These are phyloP conservation scores for Mya arenaria DNA, from an alignment of 1,140 invertebrate species.

Conservation along the genomic window DNA sequence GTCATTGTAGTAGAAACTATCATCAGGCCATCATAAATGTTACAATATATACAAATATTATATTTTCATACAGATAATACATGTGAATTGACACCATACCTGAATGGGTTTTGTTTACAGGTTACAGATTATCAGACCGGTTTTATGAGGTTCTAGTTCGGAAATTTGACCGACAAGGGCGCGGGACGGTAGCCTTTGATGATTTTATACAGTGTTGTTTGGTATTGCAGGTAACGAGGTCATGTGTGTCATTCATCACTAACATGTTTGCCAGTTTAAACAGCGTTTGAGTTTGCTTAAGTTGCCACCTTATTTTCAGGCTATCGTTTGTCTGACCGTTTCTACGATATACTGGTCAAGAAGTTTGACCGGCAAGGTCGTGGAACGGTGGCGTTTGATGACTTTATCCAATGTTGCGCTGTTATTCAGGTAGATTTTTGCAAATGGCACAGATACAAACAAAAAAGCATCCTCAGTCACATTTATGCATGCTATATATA, in stretches of 20 bases:
- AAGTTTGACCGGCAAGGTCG: conserved; percentile 96
- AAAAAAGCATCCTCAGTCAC: too few species aligned
- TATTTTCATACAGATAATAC: too few species aligned
- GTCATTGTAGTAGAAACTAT: too few species aligned
- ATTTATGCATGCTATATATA: too few species aligned
- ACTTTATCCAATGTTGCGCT: conserved; percentile 98
- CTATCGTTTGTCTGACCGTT: conserved; percentile 90
- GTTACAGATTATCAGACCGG: conserved; percentile 89
- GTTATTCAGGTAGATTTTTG: conserved; percentile 89
- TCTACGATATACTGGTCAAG: conserved; percentile 91
- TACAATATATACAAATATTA: too few species aligned
- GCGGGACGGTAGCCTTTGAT: conserved; percentile 96
- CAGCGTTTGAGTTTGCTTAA: too few species aligned
- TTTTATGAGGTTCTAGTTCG: conserved; percentile 91
- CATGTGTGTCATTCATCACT: neutral
- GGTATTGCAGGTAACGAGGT: conserved; percentile 93
- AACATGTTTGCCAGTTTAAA: neutral
- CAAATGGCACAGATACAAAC: too few species aligned
- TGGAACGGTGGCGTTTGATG: conserved; percentile 97
- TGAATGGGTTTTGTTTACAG: conserved; percentile 76
- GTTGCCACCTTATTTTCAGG: conserved; percentile 73
- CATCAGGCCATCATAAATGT: too few species aligned
- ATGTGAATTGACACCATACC: too few species aligned
- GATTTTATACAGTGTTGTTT: conserved; percentile 99
- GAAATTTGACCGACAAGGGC: conserved; percentile 97